Conservation (phyloP, 2,888 invertebrate genomes). For the Uropetala carovei region DNA sequence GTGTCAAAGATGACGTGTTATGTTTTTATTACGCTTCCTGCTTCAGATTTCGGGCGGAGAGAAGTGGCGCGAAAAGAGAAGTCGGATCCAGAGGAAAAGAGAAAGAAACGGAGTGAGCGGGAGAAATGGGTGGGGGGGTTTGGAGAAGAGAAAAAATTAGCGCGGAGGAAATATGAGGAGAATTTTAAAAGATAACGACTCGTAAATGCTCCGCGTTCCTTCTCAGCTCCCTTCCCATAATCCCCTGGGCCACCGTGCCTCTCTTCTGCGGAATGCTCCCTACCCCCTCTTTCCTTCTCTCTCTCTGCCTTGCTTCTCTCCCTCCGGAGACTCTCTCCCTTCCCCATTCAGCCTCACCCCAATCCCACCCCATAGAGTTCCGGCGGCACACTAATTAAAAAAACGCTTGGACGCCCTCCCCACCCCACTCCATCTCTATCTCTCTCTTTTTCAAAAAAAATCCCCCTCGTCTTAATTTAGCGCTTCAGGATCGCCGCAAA, state of each 20-base stretch:
- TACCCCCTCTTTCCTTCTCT: not conserved
- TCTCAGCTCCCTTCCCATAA: not conserved
- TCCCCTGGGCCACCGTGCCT: not conserved
- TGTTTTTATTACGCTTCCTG: too few species aligned
- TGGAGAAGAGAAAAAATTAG: constrained; percentile 34
- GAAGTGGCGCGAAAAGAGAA: not conserved
- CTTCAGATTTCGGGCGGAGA: not conserved
- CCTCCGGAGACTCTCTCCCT: not conserved
- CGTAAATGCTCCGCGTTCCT: constrained; percentile 37
- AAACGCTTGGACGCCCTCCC: constrained; percentile 45
- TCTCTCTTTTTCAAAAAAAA: constrained; percentile 18
- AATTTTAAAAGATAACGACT: constrained; percentile 20
- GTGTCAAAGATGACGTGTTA: too few species aligned
- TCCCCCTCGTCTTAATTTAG: constrained; percentile 33
- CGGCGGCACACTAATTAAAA: constrained; percentile 52
- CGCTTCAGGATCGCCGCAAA: constrained; percentile 32
- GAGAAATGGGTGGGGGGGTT: not conserved
- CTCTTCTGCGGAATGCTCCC: not conserved
- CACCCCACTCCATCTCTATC: too few species aligned
- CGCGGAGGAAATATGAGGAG: not conserved
- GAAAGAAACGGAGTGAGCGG: not conserved
- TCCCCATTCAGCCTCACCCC: not conserved
- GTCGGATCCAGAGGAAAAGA: constrained; percentile 20
- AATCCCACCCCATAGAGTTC: constrained; percentile 29
- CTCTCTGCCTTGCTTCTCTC: too few species aligned